Base-by-base conservation (phyloP, 1,140 invertebrate species). In the Cotesia typhae region DNA sequence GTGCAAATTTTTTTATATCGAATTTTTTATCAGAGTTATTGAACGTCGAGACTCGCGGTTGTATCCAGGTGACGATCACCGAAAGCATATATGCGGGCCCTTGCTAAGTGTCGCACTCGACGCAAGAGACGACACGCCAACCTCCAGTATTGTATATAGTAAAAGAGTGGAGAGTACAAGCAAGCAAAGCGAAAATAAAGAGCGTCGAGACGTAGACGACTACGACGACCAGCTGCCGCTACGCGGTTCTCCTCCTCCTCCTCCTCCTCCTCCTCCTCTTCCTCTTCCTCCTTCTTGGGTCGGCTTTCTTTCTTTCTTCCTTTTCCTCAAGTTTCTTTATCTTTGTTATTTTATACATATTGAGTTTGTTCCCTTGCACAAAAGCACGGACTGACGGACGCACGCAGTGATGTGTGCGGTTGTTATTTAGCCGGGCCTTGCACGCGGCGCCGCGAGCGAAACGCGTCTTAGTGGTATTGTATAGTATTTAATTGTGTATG, bases 361-460 rank as follows among this genome's bases (percentile, higher is more conserved):
- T 10, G n/a, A 12, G 10, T 37, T 57, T 14, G 5, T 14, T 57
- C 5, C n/a, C 17, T 14, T 57, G 12, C 5, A 20, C 17, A 20
- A 57, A 37, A 65, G 37, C 28, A 28, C 28, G 28, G 28, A 28
- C 28, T 28, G 28, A 28, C 41, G 41, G 41, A 47, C 41, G 41
- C 41, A 47, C 41, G 41, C 41, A 47, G 6, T 47, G 41, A 6
- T 47, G 41, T 47, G 41, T 47, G 10, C 41, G 41, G 41, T 47
- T 47, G 41, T 47, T 47, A 47, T 47, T 6, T 47, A 47, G 14
- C 61, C 61, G 77, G 35, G 57, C 28, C 9, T 59, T 20, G 73
- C 72, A 71, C 77, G 77, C 65, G 74, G 68, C 76, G 73, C 78
- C 75, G 67, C 64, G 64, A 20, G 59, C 28, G 0, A 28, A 66